Conservation (phyloP, 2,113 vertebrate genomes). For the Pithys albifrons region DNA sequence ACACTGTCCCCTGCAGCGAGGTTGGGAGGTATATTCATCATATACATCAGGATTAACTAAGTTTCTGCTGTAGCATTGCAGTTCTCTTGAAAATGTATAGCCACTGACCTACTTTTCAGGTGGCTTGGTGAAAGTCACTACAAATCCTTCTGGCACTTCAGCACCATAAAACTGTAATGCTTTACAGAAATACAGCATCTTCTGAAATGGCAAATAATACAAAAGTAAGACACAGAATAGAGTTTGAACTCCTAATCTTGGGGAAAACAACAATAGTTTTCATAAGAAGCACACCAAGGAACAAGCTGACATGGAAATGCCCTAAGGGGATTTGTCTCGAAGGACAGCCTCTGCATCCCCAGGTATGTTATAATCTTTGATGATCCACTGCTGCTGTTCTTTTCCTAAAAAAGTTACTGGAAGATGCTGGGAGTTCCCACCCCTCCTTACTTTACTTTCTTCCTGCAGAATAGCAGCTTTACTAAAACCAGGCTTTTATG, state of each 20-base stretch:
- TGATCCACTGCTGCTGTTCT: not conserved
- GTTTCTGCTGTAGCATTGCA: not conserved
- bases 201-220: not conserved
- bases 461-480: not conserved
- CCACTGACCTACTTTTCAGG: constrained; percentile 61
- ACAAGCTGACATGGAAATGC: not conserved
- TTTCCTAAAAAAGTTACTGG: not conserved
- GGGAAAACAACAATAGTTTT: not conserved
- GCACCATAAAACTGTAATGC: not conserved
- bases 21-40: not conserved
- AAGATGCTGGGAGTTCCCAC: not conserved
- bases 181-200: not conserved
- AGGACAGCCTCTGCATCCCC: not conserved
- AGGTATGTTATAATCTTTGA: not conserved
- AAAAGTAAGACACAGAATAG: not conserved
- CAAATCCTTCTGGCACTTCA: not conserved
- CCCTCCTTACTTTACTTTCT: not conserved
- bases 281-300: not conserved
- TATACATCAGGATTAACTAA: constrained; percentile 20
- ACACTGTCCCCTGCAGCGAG: constrained; percentile 6
- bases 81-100: not conserved
- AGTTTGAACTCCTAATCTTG: not conserved
- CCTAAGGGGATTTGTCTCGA: not conserved
- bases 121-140: constrained; percentile 34
- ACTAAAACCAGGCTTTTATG: not conserved